Percentiles rank a stretch among this genome's conserved stretches.
Conservation (phyloP, 2,113 vertebrate species). For the Platysteira castanea region DNA sequence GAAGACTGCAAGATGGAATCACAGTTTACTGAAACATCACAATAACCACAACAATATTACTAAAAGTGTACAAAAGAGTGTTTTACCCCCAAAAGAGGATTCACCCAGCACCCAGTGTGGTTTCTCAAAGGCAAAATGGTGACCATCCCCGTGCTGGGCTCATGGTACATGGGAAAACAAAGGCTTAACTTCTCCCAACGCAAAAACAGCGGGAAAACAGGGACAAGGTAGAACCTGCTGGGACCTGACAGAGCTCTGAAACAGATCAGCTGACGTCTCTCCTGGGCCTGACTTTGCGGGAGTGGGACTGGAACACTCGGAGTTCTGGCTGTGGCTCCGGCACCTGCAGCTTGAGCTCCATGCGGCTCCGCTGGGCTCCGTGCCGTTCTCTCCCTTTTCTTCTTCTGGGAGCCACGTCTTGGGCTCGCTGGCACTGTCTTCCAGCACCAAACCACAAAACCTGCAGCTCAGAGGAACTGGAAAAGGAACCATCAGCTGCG, state of each 20-base stretch:
- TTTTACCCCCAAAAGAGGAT: neutral
- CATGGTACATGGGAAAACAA: neutral
- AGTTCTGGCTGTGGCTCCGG: accelerated
- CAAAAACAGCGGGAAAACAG: accelerated
- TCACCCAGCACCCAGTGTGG: neutral
- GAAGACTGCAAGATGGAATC: neutral
- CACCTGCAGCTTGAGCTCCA: neutral
- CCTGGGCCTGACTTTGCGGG: neutral
- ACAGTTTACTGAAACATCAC: neutral
- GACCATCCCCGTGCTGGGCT: neutral
- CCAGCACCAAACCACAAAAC: neutral
- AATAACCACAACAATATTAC: neutral
- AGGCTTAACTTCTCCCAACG: neutral
- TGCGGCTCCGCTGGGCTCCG: accelerated
- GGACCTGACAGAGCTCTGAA: neutral
- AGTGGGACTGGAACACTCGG: accelerated
- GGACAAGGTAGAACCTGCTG: neutral
- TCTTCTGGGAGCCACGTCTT: neutral
- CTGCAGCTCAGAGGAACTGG: neutral
- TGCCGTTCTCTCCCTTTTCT: neutral
- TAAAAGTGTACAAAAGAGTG: neutral
- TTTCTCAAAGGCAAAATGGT: neutral
- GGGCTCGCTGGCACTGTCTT: accelerated
- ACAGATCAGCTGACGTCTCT: neutral
- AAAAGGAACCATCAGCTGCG: no score